Percentiles rank a stretch among this genome's conserved stretches.
phyloP scores from a whole-genome alignment of 2,888 invertebrate genomes.

The Erebia aethiops region DNA sequence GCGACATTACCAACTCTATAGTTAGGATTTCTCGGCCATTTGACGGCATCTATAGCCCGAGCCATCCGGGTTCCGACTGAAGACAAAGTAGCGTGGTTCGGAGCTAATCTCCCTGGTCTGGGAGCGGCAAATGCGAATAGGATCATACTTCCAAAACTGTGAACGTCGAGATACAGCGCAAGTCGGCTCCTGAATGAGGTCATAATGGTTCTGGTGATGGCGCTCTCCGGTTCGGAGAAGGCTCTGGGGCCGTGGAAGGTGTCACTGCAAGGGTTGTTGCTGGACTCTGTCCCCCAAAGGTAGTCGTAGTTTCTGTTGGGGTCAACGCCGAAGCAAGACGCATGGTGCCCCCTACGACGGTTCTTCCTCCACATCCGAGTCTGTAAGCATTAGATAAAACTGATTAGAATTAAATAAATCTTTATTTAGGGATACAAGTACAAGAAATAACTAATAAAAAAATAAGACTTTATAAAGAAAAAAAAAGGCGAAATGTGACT shows the following conservation, averaged over 20 bases:
- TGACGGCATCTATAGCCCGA: constrained; percentile 71
- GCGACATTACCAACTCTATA: constrained; percentile 79
- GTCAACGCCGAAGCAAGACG: constrained; percentile 86
- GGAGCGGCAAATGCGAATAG: constrained; percentile 60
- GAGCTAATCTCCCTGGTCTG: constrained; percentile 63
- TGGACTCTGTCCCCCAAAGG: constrained; percentile 84
- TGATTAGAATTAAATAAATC: no score
- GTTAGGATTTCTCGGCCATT: constrained; percentile 63
- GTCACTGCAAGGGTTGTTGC: constrained; percentile 80
- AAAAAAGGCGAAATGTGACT: no score
- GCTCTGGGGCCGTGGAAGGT: constrained; percentile 84
- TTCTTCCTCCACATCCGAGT: constrained; percentile 87
- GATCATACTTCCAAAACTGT: constrained; percentile 88
- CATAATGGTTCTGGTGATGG: constrained; percentile 82
- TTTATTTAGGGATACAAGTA: no score
- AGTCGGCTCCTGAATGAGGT: constrained; percentile 68
- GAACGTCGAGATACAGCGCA: constrained; percentile 87
- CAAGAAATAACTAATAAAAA: no score
- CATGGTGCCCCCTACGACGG: constrained; percentile 59
- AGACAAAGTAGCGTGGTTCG: constrained; percentile 69
- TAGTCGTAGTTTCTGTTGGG: constrained; percentile 89
- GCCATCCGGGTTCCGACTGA: constrained; percentile 66
- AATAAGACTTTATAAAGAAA: no score
- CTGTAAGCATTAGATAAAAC: constrained; percentile 55
- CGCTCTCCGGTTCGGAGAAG: constrained; percentile 87